Evolutionary conservation across 2,113 vertebrate species (phyloP).

Genomic region (Bubo blakistoni): DNA sequence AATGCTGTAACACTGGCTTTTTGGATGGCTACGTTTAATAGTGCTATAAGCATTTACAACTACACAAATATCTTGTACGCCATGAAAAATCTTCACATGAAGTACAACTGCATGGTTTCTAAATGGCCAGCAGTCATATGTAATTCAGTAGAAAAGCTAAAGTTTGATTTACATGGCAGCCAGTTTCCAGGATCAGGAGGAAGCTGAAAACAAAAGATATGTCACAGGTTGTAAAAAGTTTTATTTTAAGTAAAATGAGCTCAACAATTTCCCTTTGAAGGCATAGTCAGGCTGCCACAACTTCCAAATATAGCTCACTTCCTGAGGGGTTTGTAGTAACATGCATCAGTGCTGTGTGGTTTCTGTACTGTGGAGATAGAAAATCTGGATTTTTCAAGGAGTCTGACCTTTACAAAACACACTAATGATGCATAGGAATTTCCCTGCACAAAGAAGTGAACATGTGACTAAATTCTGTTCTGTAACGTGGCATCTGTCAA

Average conservation of each 20-base stretch:
- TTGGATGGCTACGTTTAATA: not conserved
- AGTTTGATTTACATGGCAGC: not conserved
- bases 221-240: not conserved
- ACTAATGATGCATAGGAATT: conserved; percentile 5
- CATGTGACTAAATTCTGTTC: not conserved
- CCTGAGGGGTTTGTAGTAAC: not conserved
- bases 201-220: conserved; percentile 13
- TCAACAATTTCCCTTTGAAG: not conserved
- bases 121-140: not conserved
- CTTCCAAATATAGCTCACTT: conserved; percentile 12
- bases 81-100: fast-evolving
- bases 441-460: not conserved
- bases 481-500: not conserved
- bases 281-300: not conserved
- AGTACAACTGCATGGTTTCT: not conserved
- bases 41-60: not conserved
- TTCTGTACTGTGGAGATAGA: not conserved
- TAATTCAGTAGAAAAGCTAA: not conserved
- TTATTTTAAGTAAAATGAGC: not conserved
- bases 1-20: not conserved
- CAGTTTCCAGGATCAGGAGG: not conserved
- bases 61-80: not conserved
- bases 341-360: not conserved
- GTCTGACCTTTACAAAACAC: conserved; percentile 7
- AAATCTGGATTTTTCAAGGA: conserved; percentile 2